Percentiles rank a stretch among this genome's conserved stretches.
phyloP scores from a whole-genome alignment of 1,140 invertebrate genomes.

The Maconellicoccus hirsutus region DNA sequence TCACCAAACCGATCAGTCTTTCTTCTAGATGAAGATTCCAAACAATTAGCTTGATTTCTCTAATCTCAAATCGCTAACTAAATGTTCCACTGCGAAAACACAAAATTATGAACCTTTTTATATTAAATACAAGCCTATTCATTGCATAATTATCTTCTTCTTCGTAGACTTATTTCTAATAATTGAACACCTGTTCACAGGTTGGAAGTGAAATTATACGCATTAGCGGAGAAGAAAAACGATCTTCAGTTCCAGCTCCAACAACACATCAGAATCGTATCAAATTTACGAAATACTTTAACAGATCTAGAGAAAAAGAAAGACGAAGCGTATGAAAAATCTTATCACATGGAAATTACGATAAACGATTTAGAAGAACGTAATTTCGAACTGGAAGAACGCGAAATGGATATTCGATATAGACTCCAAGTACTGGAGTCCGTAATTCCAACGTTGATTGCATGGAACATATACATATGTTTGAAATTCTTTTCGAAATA shows the following conservation, averaged over 20 bases:
- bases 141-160: too few species aligned
- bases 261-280: conserved; percentile 27
- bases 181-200: conserved; percentile 27
- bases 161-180: neutral
- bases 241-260: conserved; percentile 30
- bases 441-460: conserved; percentile 49
- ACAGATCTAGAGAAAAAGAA: conserved; percentile 29
- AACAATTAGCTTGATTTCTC: too few species aligned
- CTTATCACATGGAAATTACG: conserved; percentile 28
- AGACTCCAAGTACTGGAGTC: conserved; percentile 48
- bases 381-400: conserved; percentile 43
- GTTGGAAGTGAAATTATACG: conserved; percentile 30
- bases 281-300: conserved; percentile 26
- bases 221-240: conserved; percentile 31
- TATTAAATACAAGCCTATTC: too few species aligned
- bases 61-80: too few species aligned
- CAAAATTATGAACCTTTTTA: too few species aligned
- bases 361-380: conserved; percentile 41
- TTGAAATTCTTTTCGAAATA: conserved; percentile 30
- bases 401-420: conserved; percentile 44
- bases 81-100: too few species aligned
- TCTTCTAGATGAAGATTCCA: too few species aligned
- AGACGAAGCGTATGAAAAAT: conserved; percentile 28
- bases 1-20: too few species aligned
- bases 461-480: conserved; percentile 42